These are phyloP conservation scores for Ephialtes manifestator DNA, from an alignment of 2,888 invertebrate genomes.

Conservation along the genomic window DNA sequence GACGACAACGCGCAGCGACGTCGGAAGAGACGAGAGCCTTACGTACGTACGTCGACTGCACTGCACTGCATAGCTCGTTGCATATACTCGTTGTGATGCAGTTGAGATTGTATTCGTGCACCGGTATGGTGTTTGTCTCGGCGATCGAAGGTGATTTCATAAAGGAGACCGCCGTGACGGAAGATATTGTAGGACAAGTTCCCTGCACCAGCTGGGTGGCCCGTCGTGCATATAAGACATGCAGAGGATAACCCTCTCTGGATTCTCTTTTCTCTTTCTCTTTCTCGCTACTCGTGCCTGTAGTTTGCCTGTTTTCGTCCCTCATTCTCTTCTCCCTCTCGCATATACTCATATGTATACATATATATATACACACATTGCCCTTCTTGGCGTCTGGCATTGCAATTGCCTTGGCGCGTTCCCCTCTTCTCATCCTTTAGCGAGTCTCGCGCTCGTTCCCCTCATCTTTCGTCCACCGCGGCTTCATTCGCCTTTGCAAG, in stretches of 20 bases:
- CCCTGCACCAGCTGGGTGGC: constrained; percentile 83
- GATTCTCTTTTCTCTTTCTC: constrained; percentile 13
- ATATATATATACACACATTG: constrained; percentile 5
- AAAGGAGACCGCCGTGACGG: constrained; percentile 85
- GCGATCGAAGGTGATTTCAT: constrained; percentile 84
- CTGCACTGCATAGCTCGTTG: constrained; percentile 12
- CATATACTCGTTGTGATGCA: constrained; percentile 33
- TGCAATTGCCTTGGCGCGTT: constrained; percentile 40
- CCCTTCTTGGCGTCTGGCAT: constrained; percentile 45
- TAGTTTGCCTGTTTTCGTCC: constrained; percentile 54
- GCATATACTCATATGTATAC: no score
- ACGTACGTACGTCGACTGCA: background rate
- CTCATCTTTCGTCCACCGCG: constrained; percentile 35
- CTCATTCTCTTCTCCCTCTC: constrained; percentile 5
- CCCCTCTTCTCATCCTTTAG: constrained; percentile 10
- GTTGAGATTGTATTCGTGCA: constrained; percentile 59
- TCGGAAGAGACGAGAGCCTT: background rate
- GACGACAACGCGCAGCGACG: constrained; percentile 24
- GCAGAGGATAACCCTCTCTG: constrained; percentile 60
- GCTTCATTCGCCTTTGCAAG: constrained; percentile 25
- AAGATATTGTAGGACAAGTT: constrained; percentile 85
- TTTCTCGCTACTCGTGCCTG: constrained; percentile 29
- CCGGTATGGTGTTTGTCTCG: constrained; percentile 72
- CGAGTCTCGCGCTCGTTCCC: constrained; percentile 39
- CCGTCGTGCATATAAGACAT: constrained; percentile 75